Evolutionary conservation across 2,113 vertebrate genomes (phyloP).

Genomic region (Campylomormyrus numenius): DNA sequence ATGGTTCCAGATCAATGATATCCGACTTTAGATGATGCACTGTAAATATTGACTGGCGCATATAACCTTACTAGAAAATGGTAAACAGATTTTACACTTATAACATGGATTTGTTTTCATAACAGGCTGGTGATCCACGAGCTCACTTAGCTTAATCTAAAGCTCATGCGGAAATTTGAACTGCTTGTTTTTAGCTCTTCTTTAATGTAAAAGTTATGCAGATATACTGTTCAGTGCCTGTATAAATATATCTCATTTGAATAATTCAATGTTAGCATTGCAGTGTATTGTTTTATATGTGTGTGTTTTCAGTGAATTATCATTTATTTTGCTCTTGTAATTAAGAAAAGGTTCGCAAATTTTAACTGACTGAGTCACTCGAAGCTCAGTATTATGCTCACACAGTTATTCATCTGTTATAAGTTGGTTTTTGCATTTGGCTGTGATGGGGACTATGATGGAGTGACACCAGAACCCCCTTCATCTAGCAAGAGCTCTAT

Average conservation of each 20-base stretch:
- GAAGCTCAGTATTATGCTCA: background rate
- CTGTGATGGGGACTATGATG: background rate
- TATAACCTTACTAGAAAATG: background rate
- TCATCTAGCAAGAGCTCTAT: background rate
- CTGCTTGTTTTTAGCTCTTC: background rate
- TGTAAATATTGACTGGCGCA: background rate
- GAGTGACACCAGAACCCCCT: background rate
- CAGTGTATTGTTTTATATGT: background rate
- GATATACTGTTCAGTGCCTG: background rate
- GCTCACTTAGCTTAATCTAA: background rate
- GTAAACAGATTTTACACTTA: background rate
- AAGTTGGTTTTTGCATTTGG: background rate
- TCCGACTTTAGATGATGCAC: background rate
- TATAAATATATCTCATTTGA: background rate
- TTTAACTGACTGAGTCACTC: background rate
- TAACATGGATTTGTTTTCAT: background rate
- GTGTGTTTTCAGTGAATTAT: background rate
- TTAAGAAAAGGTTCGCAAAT: background rate
- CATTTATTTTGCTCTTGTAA: background rate
- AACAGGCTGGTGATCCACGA: background rate
- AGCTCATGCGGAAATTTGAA: background rate
- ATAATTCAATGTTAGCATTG: background rate
- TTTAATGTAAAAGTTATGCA: background rate
- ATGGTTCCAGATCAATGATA: background rate
- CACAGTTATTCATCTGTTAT: background rate